Evolutionary conservation across 2,888 invertebrate genomes (phyloP).

Genomic region (Onchidella celtica): DNA sequence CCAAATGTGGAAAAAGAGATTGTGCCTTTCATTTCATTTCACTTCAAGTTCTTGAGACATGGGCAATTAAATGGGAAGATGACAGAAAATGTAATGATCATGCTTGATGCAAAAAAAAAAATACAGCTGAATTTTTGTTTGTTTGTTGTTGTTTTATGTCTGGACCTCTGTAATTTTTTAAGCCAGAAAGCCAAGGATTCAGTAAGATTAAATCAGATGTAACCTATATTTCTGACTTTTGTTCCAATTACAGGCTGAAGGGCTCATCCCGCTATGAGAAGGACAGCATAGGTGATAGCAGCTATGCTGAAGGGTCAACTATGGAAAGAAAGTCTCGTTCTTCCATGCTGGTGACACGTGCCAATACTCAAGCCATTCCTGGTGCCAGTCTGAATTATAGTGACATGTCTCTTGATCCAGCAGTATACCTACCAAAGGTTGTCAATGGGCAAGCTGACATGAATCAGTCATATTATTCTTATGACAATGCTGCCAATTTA

Average conservation of each 20-base stretch:
- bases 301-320: neutral
- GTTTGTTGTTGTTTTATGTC: no score
- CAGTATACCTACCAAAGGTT: neutral
- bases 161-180: no score
- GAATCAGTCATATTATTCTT: neutral
- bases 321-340: neutral
- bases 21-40: no score
- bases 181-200: no score
- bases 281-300: neutral
- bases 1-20: no score
- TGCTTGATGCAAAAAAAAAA: no score
- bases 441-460: neutral
- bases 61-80: no score
- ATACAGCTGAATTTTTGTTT: no score
- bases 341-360: neutral
- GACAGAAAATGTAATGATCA: no score
- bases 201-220: no score
- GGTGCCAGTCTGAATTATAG: neutral
- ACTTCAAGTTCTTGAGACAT: no score
- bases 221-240: no score
- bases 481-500: neutral
- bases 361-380: neutral
- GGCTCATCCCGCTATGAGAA: neutral
- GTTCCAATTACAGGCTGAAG: neutral
- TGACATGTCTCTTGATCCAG: neutral